Evolutionary conservation across 2,888 invertebrate genomes (phyloP), one percentile per base, ranked within the genome.

Genomic region (Drosophila suboccidentalis): DNA sequence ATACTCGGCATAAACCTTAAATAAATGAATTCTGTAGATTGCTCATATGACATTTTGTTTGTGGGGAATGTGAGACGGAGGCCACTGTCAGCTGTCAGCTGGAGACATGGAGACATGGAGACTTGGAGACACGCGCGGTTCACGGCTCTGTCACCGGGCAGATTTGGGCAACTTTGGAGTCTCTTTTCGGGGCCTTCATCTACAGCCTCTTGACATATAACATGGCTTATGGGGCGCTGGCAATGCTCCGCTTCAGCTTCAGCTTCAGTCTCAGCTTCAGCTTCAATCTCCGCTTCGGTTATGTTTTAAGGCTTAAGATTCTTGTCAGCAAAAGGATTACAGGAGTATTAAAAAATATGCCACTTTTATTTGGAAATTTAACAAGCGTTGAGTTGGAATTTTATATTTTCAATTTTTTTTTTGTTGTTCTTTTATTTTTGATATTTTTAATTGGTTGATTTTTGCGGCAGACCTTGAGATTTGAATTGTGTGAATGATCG

Each of bases 251-350:
- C 29, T 17, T 54, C 51, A 50, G 53, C 43, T 38, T 57, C 60
- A 32, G 49, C 36, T 32, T 59, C 19, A 15, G 46, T 3, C 17
- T n/a, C 39, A 17, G 26, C 26, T 39, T 38, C 58, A 10, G 34
- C 58, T 34, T 62, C 72, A 51, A 51, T 46, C 50, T n/a, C 50
- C 49, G 55, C 36, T 68, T 41, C 66, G 51, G 58, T 65, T 77
- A 51, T 72, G 72, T 78, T 72, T 75, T 63, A 80, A 75, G 87
- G 66, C 89, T 83, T 85, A 87, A 87, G 84, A 87, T 76, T 76
- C 84, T 75, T 85, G 84, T 85, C 84, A 89, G 87, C 84, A 78
- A 73, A 83, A 85, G 84, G 84, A 85, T 85, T 85, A 85, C 89
- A 89, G 89, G 74, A 85, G 84, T 76, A 79, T 85, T 85, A 87